Percentiles rank a stretch among this genome's conserved stretches.
phyloP scores from a whole-genome alignment of 2,797 vertebrate genomes.

The Petrocephalus sullivani region DNA sequence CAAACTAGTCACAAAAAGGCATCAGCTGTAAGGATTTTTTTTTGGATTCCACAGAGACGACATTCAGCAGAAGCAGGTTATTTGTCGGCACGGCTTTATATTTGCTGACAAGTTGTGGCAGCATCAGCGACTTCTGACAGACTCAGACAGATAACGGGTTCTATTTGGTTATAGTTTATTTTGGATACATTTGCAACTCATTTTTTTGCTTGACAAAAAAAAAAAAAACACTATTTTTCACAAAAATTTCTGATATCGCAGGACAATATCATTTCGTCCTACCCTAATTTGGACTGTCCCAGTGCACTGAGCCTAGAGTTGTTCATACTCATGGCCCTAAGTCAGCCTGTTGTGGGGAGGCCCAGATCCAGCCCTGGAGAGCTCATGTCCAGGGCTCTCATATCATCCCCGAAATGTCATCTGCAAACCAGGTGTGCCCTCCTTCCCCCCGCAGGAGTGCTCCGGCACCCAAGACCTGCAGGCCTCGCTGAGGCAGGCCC shows the following conservation, averaged over 20 bases:
- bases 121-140: too few species aligned
- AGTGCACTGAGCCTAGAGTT: background rate
- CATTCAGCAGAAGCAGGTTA: background rate
- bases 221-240: background rate
- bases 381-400: background rate
- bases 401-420: background rate
- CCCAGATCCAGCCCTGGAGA: background rate
- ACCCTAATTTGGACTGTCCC: too few species aligned
- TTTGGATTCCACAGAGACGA: background rate
- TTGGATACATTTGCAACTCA: background rate
- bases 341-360: background rate
- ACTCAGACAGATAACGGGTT: background rate
- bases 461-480: slow-evolving; percentile 63
- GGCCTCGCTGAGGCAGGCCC: slow-evolving; percentile 65
- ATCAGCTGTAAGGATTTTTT: background rate
- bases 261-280: background rate
- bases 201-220: background rate
- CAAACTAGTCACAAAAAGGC: background rate
- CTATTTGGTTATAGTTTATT: background rate
- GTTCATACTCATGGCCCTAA: background rate
- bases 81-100: background rate
- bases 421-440: background rate
- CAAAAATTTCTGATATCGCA: background rate
- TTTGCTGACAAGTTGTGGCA: background rate
- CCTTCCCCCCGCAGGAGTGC: slow-evolving; percentile 60